These are phyloP conservation scores for Ammodramus savannarum DNA, from an alignment of 2,113 vertebrate genomes.

Conservation along the genomic window DNA sequence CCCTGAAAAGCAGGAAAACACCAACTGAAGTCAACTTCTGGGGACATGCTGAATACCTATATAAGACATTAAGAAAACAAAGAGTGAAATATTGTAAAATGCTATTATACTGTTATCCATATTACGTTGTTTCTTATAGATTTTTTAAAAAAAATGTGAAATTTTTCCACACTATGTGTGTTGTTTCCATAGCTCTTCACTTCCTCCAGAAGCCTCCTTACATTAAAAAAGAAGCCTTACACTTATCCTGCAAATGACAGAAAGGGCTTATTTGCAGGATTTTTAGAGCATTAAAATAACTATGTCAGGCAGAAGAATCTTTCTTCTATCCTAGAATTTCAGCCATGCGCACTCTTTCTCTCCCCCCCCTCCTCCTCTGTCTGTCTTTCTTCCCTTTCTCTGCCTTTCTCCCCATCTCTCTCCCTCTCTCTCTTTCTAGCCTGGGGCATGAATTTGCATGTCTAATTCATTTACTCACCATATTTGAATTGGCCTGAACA, in stretches of 20 bases:
- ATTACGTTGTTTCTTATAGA: conserved; percentile 99
- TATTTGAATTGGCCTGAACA: conserved; percentile 88
- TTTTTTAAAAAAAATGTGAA: conserved; percentile 99
- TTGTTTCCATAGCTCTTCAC: conserved; percentile 91
- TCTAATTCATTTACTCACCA: conserved; percentile 76
- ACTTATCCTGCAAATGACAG: conserved; percentile 83
- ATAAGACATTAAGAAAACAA: conserved; percentile 96
- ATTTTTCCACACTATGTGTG: conserved; percentile 99
- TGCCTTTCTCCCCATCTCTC: conserved; percentile 17
- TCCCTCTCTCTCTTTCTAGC: conserved; percentile 63
- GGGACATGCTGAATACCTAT: conserved; percentile 95
- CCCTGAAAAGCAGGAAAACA: conserved; percentile 85
- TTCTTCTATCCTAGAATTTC: conserved; percentile 85
- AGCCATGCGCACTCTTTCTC: conserved; percentile 77
- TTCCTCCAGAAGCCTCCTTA: conserved; percentile 89
- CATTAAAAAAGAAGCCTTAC: conserved; percentile 84
- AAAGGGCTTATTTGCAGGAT: conserved; percentile 81
- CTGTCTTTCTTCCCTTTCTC: conserved; percentile 52
- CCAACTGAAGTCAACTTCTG: conserved; percentile 85
- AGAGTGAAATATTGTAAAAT: conserved; percentile 99
- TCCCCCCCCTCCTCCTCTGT: neutral
- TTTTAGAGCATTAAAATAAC: conserved; percentile 85
- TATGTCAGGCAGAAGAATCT: conserved; percentile 81
- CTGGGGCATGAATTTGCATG: conserved; percentile 70
- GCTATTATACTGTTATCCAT: conserved; percentile 99